These are phyloP conservation scores for Caenorhabditis auriculariae DNA, from an alignment of 2,888 invertebrate species.

Conservation along the genomic window DNA sequence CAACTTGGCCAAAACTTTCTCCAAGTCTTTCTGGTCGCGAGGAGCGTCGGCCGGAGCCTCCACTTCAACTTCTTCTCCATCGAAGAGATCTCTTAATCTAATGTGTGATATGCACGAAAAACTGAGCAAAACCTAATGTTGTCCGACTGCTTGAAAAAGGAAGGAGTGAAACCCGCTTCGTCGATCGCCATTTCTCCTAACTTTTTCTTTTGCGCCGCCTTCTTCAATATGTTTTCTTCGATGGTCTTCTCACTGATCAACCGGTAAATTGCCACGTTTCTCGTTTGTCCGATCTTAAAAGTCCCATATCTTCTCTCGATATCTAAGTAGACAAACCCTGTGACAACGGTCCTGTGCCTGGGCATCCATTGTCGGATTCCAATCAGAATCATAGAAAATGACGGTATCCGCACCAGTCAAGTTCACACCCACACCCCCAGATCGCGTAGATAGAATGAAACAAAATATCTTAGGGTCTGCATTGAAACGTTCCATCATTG, in stretches of 20 bases:
- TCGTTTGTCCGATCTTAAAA: constrained; percentile 89
- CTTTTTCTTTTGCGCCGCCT: constrained; percentile 93
- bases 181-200: constrained; percentile 96
- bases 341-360: constrained; percentile 84
- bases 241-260: constrained; percentile 94
- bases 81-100: constrained; percentile 55
- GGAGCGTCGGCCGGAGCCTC: constrained; percentile 29
- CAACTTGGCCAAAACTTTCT: constrained; percentile 50
- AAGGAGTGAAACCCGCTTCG: constrained; percentile 96
- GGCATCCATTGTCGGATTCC: constrained; percentile 92
- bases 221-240: constrained; percentile 98
- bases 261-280: constrained; percentile 96
- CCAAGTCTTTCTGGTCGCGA: constrained; percentile 47
- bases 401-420: constrained; percentile 98
- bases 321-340: constrained; percentile 53
- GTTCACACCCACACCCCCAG: constrained; percentile 96
- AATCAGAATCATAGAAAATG: constrained; percentile 90
- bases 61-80: constrained; percentile 50
- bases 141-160: constrained; percentile 77
- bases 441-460: constrained; percentile 94
- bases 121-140: constrained; percentile 38
- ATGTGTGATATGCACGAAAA: neutral
- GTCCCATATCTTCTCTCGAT: constrained; percentile 1
- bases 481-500: constrained; percentile 95
- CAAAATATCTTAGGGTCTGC: constrained; percentile 90